Percentiles rank a stretch among this genome's conserved stretches.
Conservation (phyloP, 2,797 vertebrate species). For the Toxotes lorentzi region DNA sequence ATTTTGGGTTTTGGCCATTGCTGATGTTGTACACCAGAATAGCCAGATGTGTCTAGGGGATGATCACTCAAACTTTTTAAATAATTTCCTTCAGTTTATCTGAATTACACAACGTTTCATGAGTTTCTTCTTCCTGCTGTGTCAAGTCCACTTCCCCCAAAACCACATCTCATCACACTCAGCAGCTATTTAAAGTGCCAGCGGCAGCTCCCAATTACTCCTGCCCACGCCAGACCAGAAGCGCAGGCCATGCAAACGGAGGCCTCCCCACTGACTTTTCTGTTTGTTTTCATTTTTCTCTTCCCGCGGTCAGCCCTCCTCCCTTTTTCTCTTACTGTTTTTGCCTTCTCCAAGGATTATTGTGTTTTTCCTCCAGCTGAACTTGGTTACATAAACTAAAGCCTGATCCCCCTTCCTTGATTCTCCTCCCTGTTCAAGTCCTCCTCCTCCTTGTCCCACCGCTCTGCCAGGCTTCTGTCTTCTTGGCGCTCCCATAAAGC, state of each 20-base stretch:
- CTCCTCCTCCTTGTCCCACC: constrained; percentile 34
- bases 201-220: constrained; percentile 68
- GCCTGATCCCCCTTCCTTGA: constrained; percentile 48
- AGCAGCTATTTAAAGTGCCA: constrained; percentile 75
- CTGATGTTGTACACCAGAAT: constrained; percentile 18
- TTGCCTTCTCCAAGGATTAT: constrained; percentile 54
- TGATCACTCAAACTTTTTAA: constrained; percentile 1
- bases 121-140: constrained; percentile 58
- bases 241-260: constrained; percentile 47
- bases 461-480: constrained; percentile 60
- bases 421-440: constrained; percentile 37
- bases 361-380: constrained; percentile 70
- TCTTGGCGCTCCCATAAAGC: constrained; percentile 61
- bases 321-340: constrained; percentile 48
- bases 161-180: constrained; percentile 69
- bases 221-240: constrained; percentile 63
- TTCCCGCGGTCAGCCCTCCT: constrained; percentile 41
- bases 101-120: constrained; percentile 50
- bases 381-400: constrained; percentile 76
- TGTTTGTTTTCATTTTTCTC: constrained; percentile 72
- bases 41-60: constrained; percentile 2
- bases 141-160: constrained; percentile 49
- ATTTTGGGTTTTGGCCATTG: not conserved
- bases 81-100: constrained; percentile 50
- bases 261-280: constrained; percentile 60